A percentile compares a stretch with the other conserved stretches of the same genome.
These are phyloP conservation scores for Drosophila cognata DNA, from an alignment of 2,888 invertebrate species.

Conservation along the genomic window DNA sequence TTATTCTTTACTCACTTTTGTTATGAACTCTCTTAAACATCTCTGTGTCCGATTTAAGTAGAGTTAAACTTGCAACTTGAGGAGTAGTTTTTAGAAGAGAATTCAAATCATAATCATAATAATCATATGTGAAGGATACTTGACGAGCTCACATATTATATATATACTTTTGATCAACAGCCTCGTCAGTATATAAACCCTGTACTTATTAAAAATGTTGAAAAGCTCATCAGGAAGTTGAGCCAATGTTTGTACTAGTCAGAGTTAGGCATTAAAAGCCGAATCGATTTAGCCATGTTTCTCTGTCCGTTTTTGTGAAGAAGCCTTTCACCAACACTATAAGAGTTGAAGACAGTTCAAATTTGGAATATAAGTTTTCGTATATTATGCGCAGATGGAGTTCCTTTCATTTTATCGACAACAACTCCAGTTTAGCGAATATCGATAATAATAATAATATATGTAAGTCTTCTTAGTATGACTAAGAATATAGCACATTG, in stretches of 20 bases:
- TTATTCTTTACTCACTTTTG: not conserved
- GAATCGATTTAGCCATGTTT: not conserved
- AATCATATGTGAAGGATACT: not conserved
- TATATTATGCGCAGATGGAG: too few species aligned
- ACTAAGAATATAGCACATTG: not conserved
- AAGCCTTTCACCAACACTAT: too few species aligned
- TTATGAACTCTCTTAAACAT: not conserved
- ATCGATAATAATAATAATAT: too few species aligned
- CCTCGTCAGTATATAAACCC: not conserved
- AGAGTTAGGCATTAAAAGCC: not conserved
- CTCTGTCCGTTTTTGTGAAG: too few species aligned
- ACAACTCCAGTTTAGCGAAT: too few species aligned
- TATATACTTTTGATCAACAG: not conserved
- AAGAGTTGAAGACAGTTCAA: too few species aligned
- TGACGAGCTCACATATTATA: not conserved
- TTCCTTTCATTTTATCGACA: too few species aligned
- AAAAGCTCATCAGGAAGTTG: not conserved
- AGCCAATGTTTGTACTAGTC: not conserved
- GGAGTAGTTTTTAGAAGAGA: not conserved
- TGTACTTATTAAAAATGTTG: not conserved
- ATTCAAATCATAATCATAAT: not conserved
- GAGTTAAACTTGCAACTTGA: not conserved
- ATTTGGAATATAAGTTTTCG: too few species aligned
- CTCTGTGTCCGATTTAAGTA: slow-evolving; percentile 2
- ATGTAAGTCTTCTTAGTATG: not conserved